Evolutionary conservation across 2,888 invertebrate genomes (phyloP).

Genomic region (Parnassius glacialis): DNA sequence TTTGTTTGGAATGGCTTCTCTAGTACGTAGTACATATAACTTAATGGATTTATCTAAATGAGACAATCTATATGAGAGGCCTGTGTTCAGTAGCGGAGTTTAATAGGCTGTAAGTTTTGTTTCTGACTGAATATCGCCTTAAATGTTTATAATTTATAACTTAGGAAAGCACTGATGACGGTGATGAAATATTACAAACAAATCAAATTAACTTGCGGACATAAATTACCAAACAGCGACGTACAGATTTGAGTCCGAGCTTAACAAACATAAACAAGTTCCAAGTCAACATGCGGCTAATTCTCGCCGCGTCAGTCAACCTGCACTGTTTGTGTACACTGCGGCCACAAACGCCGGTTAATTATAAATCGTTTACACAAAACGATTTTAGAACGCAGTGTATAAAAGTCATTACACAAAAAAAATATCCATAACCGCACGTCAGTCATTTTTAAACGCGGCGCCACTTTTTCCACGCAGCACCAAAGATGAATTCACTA

Average conservation of each 20-base stretch:
- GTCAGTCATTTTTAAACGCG: slow-evolving; percentile 63
- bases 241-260: not conserved
- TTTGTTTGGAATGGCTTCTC: no score
- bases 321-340: slow-evolving; percentile 1
- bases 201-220: slow-evolving; percentile 12
- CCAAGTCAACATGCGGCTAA: not conserved
- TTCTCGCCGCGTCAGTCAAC: slow-evolving; percentile 1
- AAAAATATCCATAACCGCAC: slow-evolving; percentile 57
- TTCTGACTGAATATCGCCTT: no score
- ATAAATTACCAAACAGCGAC: slow-evolving; percentile 4
- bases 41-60: no score
- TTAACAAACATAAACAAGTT: slow-evolving; percentile 2
- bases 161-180: no score
- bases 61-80: no score
- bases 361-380: slow-evolving; percentile 28
- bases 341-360: slow-evolving; percentile 8
- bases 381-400: slow-evolving; percentile 36
- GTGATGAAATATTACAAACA: not conserved
- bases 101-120: no score
- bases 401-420: slow-evolving; percentile 39
- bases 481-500: slow-evolving; percentile 75
- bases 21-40: no score
- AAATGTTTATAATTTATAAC: no score
- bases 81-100: no score
- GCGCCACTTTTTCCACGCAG: slow-evolving; percentile 75